Conservation (phyloP, 1,140 invertebrate genomes). For the Eurytemora carolleeae region DNA sequence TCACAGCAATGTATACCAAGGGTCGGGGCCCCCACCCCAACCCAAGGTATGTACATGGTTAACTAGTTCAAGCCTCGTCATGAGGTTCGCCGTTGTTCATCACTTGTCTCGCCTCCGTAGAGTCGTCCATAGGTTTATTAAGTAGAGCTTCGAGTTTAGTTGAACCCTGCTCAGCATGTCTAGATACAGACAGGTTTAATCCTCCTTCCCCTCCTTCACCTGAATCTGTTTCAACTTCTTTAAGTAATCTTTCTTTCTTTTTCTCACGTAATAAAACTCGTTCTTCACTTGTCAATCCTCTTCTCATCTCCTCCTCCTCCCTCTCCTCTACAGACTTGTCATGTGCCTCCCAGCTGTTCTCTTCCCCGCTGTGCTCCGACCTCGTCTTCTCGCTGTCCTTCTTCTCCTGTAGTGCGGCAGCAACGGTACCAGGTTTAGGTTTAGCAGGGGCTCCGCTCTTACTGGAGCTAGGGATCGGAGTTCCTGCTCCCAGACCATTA, state of each 20-base stretch:
- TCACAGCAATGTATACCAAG: too few species aligned
- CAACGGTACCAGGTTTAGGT: constrained; percentile 12
- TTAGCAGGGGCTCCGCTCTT: not conserved
- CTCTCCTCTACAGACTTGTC: not conserved
- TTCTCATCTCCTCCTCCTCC: not conserved
- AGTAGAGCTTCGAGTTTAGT: not conserved
- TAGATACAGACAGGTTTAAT: not conserved
- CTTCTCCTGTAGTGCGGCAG: constrained; percentile 12
- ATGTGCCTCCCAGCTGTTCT: not conserved
- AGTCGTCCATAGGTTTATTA: not conserved
- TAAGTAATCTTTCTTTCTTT: constrained; percentile 7
- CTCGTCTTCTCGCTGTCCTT: constrained; percentile 2
- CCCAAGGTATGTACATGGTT: too few species aligned
- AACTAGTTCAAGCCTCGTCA: too few species aligned
- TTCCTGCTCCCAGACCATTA: too few species aligned
- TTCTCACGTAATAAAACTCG: constrained; percentile 13
- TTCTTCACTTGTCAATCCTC: constrained; percentile 13
- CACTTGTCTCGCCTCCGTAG: too few species aligned
- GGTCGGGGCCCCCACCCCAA: too few species aligned
- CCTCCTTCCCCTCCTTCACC: not conserved
- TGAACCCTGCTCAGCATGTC: not conserved
- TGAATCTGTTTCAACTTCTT: constrained; percentile 6
- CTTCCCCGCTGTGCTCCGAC: not conserved
- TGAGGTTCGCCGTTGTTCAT: too few species aligned
- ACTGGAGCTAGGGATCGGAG: not conserved